Percentiles rank a stretch among this genome's conserved stretches.
Conservation (phyloP, 1,140 invertebrate genomes). For the Drosophila bocqueti region DNA sequence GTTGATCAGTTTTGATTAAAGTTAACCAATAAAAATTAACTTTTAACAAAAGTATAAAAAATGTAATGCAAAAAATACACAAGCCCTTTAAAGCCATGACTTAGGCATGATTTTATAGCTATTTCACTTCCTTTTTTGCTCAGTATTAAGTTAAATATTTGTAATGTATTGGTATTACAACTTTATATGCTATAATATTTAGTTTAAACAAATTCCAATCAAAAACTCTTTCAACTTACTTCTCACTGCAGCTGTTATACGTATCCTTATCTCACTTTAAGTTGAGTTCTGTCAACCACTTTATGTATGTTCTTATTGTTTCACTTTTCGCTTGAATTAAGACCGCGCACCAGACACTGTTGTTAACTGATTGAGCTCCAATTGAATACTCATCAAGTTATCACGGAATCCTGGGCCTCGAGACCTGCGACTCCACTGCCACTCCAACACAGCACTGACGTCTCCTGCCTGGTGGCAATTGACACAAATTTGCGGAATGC, state of each 20-base stretch:
- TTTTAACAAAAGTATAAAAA: not conserved
- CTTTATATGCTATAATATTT: not conserved
- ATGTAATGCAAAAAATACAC: not conserved
- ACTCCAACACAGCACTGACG: slow-evolving; percentile 17
- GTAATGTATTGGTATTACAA: too few relatives aligned
- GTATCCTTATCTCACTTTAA: slow-evolving; percentile 9
- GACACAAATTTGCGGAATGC: slow-evolving; percentile 78
- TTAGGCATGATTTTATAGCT: not conserved
- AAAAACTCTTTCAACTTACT: slow-evolving; percentile 38
- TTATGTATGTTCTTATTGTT: slow-evolving; percentile 1
- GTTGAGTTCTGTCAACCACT: not conserved
- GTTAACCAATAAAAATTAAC: not conserved
- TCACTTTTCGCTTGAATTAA: slow-evolving; percentile 22
- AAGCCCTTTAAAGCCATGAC: not conserved
- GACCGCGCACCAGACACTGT: slow-evolving; percentile 53
- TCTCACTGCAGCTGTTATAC: not conserved
- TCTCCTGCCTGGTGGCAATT: slow-evolving; percentile 63
- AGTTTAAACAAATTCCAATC: not conserved
- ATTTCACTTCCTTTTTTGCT: not conserved
- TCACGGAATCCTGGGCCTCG: slow-evolving; percentile 41
- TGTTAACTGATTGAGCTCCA: slow-evolving; percentile 77
- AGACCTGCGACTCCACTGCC: slow-evolving; percentile 9
- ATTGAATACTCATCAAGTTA: slow-evolving; percentile 73
- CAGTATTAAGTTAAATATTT: too few relatives aligned
- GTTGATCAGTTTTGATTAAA: too few relatives aligned